These are phyloP conservation scores for Trogon melanurus DNA, from an alignment of 2,113 vertebrate species.

Conservation along the genomic window DNA sequence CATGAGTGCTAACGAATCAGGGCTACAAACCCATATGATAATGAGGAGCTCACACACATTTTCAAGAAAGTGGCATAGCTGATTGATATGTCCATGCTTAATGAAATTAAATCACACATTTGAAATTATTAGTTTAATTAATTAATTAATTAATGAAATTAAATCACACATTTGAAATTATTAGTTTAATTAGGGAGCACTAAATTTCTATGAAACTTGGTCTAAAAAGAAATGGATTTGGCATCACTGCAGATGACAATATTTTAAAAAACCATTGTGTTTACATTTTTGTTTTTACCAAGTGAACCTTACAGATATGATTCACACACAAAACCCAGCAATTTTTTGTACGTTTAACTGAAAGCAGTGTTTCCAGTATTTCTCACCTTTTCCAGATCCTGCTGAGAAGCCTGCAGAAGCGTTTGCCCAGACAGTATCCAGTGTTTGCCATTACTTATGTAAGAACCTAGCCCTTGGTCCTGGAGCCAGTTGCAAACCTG, in stretches of 20 bases:
- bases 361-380: background rate
- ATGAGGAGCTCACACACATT: background rate
- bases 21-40: background rate
- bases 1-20: background rate
- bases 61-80: background rate
- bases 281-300: background rate
- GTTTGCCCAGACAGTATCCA: constrained; percentile 97
- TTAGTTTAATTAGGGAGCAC: background rate
- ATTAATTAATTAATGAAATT: background rate
- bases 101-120: background rate
- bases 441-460: constrained; percentile 85
- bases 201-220: background rate
- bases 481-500: constrained; percentile 96
- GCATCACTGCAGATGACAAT: background rate
- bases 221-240: background rate
- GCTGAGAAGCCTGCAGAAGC: constrained; percentile 93
- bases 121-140: background rate
- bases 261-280: background rate
- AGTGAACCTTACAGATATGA: background rate
- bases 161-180: background rate
- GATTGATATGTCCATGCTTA: background rate
- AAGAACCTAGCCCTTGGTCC: constrained; percentile 92
- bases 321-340: background rate
- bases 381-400: constrained; percentile 94
- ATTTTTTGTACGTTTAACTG: background rate